These are phyloP conservation scores for Mareca penelope DNA, from an alignment of 2,797 vertebrate genomes.

Conservation along the genomic window DNA sequence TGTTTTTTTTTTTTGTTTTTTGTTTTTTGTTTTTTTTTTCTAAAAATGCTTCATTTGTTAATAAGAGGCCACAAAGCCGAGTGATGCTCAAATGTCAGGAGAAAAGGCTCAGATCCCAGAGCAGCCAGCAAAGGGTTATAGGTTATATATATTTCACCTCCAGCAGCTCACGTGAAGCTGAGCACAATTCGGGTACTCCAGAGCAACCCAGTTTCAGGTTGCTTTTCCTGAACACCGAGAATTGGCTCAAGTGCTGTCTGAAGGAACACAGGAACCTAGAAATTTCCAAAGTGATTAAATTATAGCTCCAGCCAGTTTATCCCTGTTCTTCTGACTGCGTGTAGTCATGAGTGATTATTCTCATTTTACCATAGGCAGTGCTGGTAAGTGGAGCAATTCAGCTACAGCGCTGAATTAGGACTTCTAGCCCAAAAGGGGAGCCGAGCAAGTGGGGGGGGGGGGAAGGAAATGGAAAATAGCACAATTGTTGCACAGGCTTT, in stretches of 20 bases:
- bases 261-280: not conserved
- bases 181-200: not conserved
- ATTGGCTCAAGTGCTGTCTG: not conserved
- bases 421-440: not conserved
- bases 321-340: not conserved
- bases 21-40: not conserved
- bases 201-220: not conserved
- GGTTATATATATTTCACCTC: not conserved
- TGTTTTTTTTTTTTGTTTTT: no score
- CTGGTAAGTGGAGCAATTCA: not conserved
- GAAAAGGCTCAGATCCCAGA: not conserved
- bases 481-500: not conserved
- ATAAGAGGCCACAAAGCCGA: not conserved
- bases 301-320: not conserved
- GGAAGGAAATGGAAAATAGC: not conserved
- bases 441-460: not conserved
- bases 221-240: not conserved
- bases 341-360: not conserved
- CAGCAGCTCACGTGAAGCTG: not conserved
- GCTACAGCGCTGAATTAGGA: not conserved
- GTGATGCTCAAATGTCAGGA: not conserved
- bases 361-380: not conserved
- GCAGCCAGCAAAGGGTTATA: not conserved
- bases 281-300: not conserved
- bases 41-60: not conserved